Percentiles rank a stretch among this genome's conserved stretches.
Conservation (phyloP, 2,797 vertebrate genomes). For the Tadarida brasiliensis region DNA sequence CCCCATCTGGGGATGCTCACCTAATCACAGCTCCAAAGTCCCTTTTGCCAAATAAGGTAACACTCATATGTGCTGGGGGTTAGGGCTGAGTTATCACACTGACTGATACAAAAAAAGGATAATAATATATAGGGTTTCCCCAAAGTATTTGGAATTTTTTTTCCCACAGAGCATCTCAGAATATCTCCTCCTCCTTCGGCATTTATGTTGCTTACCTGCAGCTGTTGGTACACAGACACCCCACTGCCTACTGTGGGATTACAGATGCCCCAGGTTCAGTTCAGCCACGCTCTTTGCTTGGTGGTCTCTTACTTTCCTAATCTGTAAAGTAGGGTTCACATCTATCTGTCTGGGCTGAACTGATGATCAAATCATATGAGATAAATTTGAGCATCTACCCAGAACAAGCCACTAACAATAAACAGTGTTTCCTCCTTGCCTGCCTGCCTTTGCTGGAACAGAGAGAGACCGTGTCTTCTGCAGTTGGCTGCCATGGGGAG, state of each 20-base stretch:
- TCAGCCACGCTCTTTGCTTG: neutral
- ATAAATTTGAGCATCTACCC: neutral
- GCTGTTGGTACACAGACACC: neutral
- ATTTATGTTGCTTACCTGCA: neutral
- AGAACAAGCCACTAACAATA: neutral
- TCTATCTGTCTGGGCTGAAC: neutral
- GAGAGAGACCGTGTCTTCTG: neutral
- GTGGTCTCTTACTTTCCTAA: neutral
- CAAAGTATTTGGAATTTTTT: neutral
- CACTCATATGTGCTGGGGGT: neutral
- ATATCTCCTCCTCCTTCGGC: neutral
- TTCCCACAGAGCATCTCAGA: neutral
- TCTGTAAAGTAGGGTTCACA: neutral
- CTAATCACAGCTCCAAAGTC: neutral
- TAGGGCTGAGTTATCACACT: neutral
- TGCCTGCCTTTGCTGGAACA: neutral
- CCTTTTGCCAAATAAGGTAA: neutral
- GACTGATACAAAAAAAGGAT: neutral
- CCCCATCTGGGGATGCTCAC: neutral
- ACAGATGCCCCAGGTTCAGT: neutral
- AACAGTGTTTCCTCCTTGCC: neutral
- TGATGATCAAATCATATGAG: neutral
- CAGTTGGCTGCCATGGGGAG: neutral
- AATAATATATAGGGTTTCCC: neutral
- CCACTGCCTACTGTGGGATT: neutral